These are phyloP conservation scores for Pseudochirops corinnae DNA, from an alignment of 2,797 vertebrate genomes.

Conservation along the genomic window DNA sequence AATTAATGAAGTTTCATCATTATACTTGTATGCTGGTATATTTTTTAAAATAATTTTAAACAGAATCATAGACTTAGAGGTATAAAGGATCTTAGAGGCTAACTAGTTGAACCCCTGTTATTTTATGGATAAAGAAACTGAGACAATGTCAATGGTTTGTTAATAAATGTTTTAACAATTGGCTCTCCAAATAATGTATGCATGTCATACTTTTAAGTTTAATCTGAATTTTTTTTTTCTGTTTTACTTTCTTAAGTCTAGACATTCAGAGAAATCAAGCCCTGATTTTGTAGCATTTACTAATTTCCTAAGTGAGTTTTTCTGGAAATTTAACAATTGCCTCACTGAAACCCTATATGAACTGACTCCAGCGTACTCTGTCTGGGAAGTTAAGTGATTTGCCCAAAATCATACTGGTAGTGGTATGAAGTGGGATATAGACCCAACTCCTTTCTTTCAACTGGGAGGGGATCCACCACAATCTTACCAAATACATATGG, in stretches of 20 bases:
- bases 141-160: neutral
- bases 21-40: neutral
- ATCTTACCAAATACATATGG: neutral
- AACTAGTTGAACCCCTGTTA: neutral
- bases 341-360: neutral
- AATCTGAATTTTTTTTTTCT: neutral
- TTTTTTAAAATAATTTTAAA: neutral
- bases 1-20: neutral
- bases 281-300: neutral
- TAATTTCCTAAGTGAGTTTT: neutral
- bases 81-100: neutral
- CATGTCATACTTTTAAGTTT: neutral
- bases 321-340: neutral
- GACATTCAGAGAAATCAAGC: neutral
- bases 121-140: neutral
- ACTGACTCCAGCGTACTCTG: neutral
- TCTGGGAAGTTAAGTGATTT: neutral
- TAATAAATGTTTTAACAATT: neutral
- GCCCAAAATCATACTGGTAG: neutral
- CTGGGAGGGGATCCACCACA: neutral
- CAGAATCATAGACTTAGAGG: neutral
- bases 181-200: neutral
- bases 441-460: neutral
- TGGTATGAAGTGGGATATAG: neutral
- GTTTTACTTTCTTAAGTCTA: neutral